A percentile compares a stretch with the other conserved stretches of the same genome.
Evolutionary conservation across 2,888 invertebrate species (phyloP).

Genomic region (Drosophila antonietae): DNA sequence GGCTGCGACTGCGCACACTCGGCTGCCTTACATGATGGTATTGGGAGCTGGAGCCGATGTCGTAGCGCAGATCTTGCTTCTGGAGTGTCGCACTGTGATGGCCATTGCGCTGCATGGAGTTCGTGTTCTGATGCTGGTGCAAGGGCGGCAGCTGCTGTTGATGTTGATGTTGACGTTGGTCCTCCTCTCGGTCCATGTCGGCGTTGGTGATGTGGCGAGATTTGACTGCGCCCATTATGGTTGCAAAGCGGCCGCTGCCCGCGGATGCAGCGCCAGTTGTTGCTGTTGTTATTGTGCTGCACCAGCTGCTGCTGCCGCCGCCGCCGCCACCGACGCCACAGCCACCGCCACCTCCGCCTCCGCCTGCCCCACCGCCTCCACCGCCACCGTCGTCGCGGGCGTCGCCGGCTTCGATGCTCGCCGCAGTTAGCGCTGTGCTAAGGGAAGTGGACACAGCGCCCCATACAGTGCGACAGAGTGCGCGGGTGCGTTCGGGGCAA

Average conservation of each 20-base stretch:
- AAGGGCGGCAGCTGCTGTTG: constrained; percentile 12
- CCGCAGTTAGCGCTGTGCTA: constrained; percentile 79
- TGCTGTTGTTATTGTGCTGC: constrained; percentile 38
- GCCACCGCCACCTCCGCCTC: constrained; percentile 47
- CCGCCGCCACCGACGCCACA: constrained; percentile 52
- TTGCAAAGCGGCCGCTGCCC: constrained; percentile 67
- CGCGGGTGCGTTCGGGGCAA: constrained; percentile 84
- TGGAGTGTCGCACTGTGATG: constrained; percentile 72
- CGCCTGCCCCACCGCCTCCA: constrained; percentile 48
- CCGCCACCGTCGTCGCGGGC: constrained; percentile 68
- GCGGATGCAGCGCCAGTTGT: constrained; percentile 31
- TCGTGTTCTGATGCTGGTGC: constrained; percentile 33
- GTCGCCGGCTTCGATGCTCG: constrained; percentile 69
- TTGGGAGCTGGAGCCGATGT: constrained; percentile 81
- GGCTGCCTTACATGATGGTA: constrained; percentile 87
- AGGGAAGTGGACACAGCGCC: constrained; percentile 80
- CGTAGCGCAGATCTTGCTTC: constrained; percentile 83
- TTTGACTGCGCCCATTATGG: constrained; percentile 83
- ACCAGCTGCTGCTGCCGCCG: constrained; percentile 51
- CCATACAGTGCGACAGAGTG: constrained; percentile 83
- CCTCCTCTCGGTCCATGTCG: constrained; percentile 70
- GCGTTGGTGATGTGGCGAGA: constrained; percentile 81
- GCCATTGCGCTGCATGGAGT: constrained; percentile 66
- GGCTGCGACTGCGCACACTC: constrained; percentile 87
- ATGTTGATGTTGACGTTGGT: constrained; percentile 20